phyloP scores from a whole-genome alignment of 2,888 invertebrate genomes.

The Mamestra brassicae region DNA sequence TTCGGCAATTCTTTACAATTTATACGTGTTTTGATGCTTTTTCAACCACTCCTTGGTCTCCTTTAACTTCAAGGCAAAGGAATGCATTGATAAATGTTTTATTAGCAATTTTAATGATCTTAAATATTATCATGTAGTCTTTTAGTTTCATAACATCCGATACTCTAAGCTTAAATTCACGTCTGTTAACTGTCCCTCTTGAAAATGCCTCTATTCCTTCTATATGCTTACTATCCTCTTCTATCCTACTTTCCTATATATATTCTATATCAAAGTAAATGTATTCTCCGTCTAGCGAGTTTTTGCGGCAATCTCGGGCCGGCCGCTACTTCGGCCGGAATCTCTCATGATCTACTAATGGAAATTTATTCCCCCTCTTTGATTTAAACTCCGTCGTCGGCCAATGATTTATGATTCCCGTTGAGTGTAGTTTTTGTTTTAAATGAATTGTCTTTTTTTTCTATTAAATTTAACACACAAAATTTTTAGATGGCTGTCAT shows the following conservation, averaged over 20 bases:
- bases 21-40: too few species aligned
- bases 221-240: constrained; percentile 6
- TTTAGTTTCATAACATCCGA: neutral
- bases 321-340: constrained; percentile 66
- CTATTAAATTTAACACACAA: neutral
- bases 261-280: constrained; percentile 34
- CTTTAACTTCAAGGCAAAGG: too few species aligned
- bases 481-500: neutral
- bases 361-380: constrained; percentile 76
- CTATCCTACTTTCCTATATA: neutral
- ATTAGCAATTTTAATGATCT: too few species aligned
- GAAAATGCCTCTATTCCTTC: constrained; percentile 5
- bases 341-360: constrained; percentile 73
- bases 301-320: constrained; percentile 58
- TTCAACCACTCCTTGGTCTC: too few species aligned
- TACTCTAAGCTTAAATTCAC: too few species aligned
- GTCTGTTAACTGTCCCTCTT: neutral
- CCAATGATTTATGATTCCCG: constrained; percentile 70
- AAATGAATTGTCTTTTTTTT: constrained; percentile 1
- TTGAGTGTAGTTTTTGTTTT: constrained; percentile 59
- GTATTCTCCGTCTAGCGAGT: constrained; percentile 55
- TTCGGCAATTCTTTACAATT: too few species aligned
- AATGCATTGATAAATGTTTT: too few species aligned
- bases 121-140: neutral
- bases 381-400: constrained; percentile 73